Conservation (phyloP, 2,797 vertebrate species). For the Helarctos malayanus region DNA sequence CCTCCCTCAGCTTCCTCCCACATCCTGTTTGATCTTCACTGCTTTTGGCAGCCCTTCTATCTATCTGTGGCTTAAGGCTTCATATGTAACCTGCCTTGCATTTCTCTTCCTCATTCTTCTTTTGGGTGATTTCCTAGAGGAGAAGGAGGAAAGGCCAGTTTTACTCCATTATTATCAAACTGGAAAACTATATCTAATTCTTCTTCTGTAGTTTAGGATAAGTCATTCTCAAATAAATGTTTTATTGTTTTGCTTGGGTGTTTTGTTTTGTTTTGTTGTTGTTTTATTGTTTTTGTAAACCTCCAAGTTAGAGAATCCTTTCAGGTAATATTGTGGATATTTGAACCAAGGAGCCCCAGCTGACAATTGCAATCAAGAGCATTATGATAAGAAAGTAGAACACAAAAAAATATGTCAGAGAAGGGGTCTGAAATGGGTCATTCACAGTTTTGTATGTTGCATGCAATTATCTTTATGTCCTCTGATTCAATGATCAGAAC, state of each 20-base stretch:
- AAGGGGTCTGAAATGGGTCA: background rate
- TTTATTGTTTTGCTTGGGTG: conserved; percentile 11
- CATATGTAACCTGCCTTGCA: background rate
- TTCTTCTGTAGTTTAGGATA: background rate
- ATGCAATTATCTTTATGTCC: background rate
- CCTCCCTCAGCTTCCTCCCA: background rate
- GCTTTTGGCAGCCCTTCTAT: conserved; percentile 8
- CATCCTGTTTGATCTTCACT: conserved; percentile 3
- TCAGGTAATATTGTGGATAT: background rate
- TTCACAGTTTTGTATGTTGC: background rate
- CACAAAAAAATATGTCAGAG: background rate
- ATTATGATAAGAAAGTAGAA: background rate
- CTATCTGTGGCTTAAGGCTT: conserved; percentile 54
- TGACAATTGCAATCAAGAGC: background rate
- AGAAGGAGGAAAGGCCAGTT: conserved; percentile 1
- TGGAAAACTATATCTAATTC: conserved; percentile 18
- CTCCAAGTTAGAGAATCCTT: background rate
- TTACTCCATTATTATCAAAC: conserved; percentile 32
- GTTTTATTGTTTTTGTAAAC: conserved; percentile 13
- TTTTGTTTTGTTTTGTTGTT: background rate
- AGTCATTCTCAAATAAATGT: conserved; percentile 31
- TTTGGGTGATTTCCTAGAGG: conserved; percentile 39
- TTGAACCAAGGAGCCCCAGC: background rate
- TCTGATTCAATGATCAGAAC: conserved; percentile 26
- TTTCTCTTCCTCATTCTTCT: conserved; percentile 63